phyloP scores from a whole-genome alignment of 1,140 invertebrate genomes.

The Heterodera schachtii region DNA sequence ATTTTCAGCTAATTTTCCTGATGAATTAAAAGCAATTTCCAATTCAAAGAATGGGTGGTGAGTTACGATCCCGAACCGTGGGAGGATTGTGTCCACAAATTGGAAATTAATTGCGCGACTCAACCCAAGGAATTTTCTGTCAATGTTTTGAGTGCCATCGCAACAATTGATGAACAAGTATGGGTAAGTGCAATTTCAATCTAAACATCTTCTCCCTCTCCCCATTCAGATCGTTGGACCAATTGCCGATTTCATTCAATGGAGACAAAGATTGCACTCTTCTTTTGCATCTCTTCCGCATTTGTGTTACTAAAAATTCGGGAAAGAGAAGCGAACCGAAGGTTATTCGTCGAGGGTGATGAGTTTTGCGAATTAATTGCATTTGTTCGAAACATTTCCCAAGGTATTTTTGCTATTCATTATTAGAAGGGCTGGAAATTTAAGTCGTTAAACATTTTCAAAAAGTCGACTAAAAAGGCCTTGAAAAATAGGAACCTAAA shows the following conservation, averaged over 20 bases:
- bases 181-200: conserved; percentile 39
- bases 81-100: conserved; percentile 55
- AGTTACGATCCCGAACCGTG: conserved; percentile 66
- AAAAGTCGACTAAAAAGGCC: too few species aligned
- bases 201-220: neutral
- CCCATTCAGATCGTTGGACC: conserved; percentile 67
- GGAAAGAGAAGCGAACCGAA: conserved; percentile 22
- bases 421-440: too few species aligned
- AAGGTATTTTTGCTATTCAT: too few species aligned
- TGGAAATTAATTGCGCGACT: conserved; percentile 40
- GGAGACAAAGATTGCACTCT: conserved; percentile 88
- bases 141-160: conserved; percentile 40
- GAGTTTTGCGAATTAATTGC: conserved; percentile 37
- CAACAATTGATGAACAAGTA: conserved; percentile 41
- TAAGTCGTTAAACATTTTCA: too few species aligned
- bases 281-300: conserved; percentile 46
- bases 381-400: conserved; percentile 38
- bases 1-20: too few species aligned
- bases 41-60: conserved; percentile 66
- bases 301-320: conserved; percentile 42
- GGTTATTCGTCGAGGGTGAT: conserved; percentile 35
- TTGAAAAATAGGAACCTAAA: too few species aligned
- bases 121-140: conserved; percentile 26
- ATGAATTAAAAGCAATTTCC: too few species aligned
- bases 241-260: conserved; percentile 78